Evolutionary conservation across 2,888 invertebrate species (phyloP), one percentile per base, ranked within the genome.

Genomic region (Branchipolynoe longqiensis): DNA sequence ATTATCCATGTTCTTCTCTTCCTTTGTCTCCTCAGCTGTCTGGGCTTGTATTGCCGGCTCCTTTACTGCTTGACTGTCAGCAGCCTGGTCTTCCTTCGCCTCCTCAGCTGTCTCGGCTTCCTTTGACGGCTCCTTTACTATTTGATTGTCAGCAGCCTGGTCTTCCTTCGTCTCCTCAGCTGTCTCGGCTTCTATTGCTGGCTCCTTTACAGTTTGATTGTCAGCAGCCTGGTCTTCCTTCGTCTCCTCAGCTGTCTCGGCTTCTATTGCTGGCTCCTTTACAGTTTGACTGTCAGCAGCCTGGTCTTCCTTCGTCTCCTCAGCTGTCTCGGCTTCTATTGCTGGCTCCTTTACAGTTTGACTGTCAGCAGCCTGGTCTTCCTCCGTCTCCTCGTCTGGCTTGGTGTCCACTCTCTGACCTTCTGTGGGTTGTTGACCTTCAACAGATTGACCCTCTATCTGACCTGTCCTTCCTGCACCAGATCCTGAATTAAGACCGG

Each of bases 251-350:
- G 28, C 62, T 31, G 38, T 12, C 4, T 2, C 64, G 4, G 36
- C 81, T 12, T 82, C 78, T 18, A n/a, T 25, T 25, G 83, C 33
- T 56, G 31, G 14, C 58, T 86, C 14, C 3, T 25, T n/a, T 64
- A 64, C 82, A n/a, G 4, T 36, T 83, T 58, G 40, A 36, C 36
- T 82, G 4, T 85, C 87, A 56, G 81, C 82, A 48, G 62, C 36
- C 31, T 83, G 36, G 18, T 82, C 83, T 8, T 40, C 73, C 1
- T 25, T 59, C 31, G 25, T 31, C 8, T 56, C 8, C 41, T 28
- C 85, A 64, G 36, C 82, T 2, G 83, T 62, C 73, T 40, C 25
- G 38, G 41, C 54, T n/a, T 6, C 84, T 28, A 48, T 6, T 4
- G 59, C 6, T 31, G 36, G 25, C 31, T 58, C 85, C 18, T 3